These are phyloP conservation scores for Anomalospiza imberbis DNA, from an alignment of 2,797 vertebrate species.

Conservation along the genomic window DNA sequence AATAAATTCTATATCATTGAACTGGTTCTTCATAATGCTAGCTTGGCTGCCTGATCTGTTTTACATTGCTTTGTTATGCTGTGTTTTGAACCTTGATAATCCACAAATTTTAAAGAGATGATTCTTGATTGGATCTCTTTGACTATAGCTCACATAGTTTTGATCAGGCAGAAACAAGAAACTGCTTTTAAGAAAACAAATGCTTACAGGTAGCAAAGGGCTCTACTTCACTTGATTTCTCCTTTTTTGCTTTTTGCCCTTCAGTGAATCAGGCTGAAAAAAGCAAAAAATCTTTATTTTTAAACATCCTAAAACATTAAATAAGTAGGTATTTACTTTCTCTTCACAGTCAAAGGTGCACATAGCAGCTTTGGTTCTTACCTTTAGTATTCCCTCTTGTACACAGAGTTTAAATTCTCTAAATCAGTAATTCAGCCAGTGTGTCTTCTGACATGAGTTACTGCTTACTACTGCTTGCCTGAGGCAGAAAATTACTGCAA, in stretches of 20 bases:
- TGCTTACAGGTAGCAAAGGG: not conserved
- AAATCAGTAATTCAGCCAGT: not conserved
- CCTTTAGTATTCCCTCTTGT: not conserved
- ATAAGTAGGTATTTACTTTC: not conserved
- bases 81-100: not conserved
- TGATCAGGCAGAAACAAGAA: not conserved
- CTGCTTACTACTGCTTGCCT: not conserved
- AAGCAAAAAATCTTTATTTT: not conserved
- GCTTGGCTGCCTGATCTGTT: not conserved
- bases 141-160: not conserved
- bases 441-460: not conserved
- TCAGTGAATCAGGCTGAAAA: not conserved
- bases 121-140: not conserved
- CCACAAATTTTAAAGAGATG: not conserved
- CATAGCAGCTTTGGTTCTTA: not conserved
- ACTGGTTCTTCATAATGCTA: not conserved
- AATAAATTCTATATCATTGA: not conserved
- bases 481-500: not conserved
- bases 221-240: not conserved
- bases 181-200: not conserved
- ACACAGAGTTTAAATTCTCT: not conserved
- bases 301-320: not conserved
- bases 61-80: not conserved
- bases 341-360: not conserved
- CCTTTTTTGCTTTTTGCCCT: not conserved